Evolutionary conservation across 2,113 vertebrate genomes (phyloP).

Genomic region (Gymnorhina tibicen): DNA sequence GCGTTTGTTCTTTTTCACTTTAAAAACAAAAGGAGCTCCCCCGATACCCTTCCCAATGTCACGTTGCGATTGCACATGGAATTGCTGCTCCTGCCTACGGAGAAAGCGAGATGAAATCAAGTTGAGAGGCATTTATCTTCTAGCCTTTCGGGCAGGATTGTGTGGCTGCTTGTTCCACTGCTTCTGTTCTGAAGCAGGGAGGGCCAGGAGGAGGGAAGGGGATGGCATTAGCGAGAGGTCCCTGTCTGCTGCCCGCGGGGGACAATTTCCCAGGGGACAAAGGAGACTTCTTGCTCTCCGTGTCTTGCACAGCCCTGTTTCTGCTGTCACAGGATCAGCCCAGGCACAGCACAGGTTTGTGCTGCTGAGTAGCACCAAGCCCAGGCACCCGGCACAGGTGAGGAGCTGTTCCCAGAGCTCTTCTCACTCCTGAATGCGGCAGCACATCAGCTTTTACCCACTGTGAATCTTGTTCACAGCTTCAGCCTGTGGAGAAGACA

Average conservation of each 20-base stretch:
- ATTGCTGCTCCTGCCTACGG: not conserved
- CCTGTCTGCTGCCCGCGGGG: not conserved
- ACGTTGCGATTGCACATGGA: not conserved
- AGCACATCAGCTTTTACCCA: not conserved
- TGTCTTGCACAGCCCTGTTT: not conserved
- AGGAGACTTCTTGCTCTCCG: not conserved
- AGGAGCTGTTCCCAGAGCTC: not conserved
- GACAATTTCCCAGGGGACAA: not conserved
- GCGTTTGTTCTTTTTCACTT: not conserved
- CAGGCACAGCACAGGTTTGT: not conserved
- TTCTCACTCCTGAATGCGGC: not conserved
- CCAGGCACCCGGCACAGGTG: rapidly evolving
- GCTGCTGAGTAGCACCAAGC: no score
- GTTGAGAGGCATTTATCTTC: not conserved
- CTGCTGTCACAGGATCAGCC: not conserved
- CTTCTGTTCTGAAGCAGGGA: not conserved
- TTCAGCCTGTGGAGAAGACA: rapidly evolving
- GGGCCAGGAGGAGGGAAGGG: not conserved
- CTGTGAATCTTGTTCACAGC: rapidly evolving
- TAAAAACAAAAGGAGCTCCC: not conserved
- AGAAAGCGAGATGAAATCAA: not conserved
- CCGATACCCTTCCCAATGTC: not conserved
- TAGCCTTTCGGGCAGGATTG: not conserved
- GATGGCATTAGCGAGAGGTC: not conserved
- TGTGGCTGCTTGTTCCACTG: not conserved